Evolutionary conservation across 2,888 invertebrate genomes (phyloP).

Genomic region (Nymphalis polychloros): DNA sequence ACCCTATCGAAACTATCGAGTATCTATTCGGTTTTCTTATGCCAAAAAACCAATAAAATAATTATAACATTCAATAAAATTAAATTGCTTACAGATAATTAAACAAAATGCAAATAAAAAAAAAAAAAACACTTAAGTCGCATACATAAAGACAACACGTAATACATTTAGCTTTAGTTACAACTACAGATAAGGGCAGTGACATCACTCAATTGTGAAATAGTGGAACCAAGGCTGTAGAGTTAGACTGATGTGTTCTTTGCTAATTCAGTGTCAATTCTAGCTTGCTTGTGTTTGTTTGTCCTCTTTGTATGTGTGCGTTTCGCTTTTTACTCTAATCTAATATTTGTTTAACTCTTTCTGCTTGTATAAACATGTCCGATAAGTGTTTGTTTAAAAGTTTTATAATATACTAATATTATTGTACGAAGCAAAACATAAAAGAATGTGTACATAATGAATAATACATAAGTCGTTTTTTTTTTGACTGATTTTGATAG

Average conservation of each 20-base stretch:
- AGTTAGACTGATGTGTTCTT: slow-evolving; percentile 19
- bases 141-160: neutral
- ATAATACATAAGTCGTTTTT: no score
- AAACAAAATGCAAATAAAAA: no score
- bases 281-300: slow-evolving; percentile 12
- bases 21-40: no score
- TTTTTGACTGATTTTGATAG: no score
- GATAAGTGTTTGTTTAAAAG: neutral
- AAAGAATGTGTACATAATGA: no score
- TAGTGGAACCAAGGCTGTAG: slow-evolving; percentile 24
- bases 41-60: no score
- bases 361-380: neutral
- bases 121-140: neutral
- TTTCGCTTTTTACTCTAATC: slow-evolving; percentile 1
- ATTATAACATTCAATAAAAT: no score
- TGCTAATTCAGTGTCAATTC: slow-evolving; percentile 15
- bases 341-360: slow-evolving; percentile 1
- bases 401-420: neutral
- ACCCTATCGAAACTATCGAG: no score
- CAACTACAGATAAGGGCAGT: slow-evolving; percentile 27
- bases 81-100: no score
- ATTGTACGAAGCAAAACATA: no score
- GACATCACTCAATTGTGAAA: slow-evolving; percentile 34
- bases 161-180: slow-evolving; percentile 12
- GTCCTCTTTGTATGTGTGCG: slow-evolving; percentile 1